Percentiles rank a stretch among this genome's conserved stretches.
These are phyloP conservation scores for Molorchus minor DNA, from an alignment of 2,888 invertebrate species.

Conservation along the genomic window DNA sequence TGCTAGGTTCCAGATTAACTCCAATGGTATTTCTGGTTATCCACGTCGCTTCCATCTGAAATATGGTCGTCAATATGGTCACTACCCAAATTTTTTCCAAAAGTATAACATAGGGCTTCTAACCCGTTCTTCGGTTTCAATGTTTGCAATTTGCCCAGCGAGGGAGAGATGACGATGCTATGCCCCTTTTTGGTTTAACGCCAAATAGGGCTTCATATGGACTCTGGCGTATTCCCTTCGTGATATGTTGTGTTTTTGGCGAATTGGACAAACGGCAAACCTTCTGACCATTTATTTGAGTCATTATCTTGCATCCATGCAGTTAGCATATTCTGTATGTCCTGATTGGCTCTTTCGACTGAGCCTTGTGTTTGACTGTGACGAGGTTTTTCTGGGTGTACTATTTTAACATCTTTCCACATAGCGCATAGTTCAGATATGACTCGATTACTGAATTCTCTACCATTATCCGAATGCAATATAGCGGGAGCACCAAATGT, in stretches of 20 bases:
- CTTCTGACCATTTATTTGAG: not conserved
- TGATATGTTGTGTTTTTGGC: constrained; percentile 36
- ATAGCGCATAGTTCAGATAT: constrained; percentile 32
- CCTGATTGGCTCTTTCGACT: constrained; percentile 45
- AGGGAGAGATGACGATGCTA: constrained; percentile 44
- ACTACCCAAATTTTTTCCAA: not conserved
- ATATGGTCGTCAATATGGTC: constrained; percentile 27
- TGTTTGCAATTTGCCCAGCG: constrained; percentile 41
- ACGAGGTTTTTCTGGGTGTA: constrained; percentile 17
- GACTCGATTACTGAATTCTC: not conserved
- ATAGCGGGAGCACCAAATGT: constrained; percentile 42
- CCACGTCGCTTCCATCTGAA: constrained; percentile 20
- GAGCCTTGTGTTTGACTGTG: constrained; percentile 46
- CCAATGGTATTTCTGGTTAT: constrained; percentile 21
- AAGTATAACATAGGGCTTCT: not conserved
- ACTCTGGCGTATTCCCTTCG: constrained; percentile 45
- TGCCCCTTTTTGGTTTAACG: constrained; percentile 44
- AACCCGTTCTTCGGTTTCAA: constrained; percentile 32
- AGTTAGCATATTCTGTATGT: not conserved
- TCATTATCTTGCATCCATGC: not conserved
- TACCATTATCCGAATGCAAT: constrained; percentile 36
- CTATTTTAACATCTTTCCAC: constrained; percentile 46
- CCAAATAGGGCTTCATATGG: constrained; percentile 53
- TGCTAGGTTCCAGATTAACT: constrained; percentile 14
- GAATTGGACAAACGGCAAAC: not conserved